These are phyloP conservation scores for Esox lucius DNA, from an alignment of 2,797 vertebrate genomes.

Conservation along the genomic window DNA sequence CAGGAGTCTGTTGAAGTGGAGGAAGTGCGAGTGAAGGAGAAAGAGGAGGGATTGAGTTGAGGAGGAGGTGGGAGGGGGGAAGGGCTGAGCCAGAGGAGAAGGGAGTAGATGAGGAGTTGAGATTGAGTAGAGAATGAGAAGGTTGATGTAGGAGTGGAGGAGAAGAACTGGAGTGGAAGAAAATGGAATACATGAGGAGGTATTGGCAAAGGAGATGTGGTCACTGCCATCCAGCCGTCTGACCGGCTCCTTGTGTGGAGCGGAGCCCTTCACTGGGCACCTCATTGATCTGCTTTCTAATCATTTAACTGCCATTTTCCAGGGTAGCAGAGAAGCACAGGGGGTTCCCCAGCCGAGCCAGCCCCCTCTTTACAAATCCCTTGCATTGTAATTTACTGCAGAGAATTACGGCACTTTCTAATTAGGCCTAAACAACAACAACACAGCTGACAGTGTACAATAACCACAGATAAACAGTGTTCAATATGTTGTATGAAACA, in stretches of 20 bases:
- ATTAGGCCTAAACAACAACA: slow-evolving; percentile 38
- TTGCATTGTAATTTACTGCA: slow-evolving; percentile 50
- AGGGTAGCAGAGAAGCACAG: slow-evolving; percentile 32
- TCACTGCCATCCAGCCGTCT: slow-evolving; percentile 46
- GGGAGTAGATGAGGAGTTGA: not conserved
- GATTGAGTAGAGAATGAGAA: not conserved
- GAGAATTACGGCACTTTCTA: slow-evolving; percentile 35
- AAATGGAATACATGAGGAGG: not conserved
- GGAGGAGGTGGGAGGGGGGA: not conserved
- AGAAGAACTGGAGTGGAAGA: not conserved
- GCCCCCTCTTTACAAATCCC: slow-evolving; percentile 41
- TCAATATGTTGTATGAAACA: not conserved
- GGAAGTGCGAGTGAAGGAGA: not conserved
- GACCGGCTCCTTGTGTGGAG: slow-evolving; percentile 10
- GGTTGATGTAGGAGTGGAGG: not conserved
- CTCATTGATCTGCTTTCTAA: slow-evolving; percentile 49
- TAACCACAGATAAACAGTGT: not conserved
- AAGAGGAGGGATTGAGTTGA: not conserved
- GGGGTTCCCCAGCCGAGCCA: slow-evolving; percentile 30
- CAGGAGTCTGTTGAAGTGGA: not conserved
- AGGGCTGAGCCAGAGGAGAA: not conserved
- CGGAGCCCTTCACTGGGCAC: not conserved
- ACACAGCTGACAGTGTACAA: slow-evolving; percentile 5
- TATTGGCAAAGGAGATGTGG: not conserved
- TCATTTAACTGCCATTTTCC: slow-evolving; percentile 57